Evolutionary conservation across 2,113 vertebrate species (phyloP).

Genomic region (Malurus cyaneus): DNA sequence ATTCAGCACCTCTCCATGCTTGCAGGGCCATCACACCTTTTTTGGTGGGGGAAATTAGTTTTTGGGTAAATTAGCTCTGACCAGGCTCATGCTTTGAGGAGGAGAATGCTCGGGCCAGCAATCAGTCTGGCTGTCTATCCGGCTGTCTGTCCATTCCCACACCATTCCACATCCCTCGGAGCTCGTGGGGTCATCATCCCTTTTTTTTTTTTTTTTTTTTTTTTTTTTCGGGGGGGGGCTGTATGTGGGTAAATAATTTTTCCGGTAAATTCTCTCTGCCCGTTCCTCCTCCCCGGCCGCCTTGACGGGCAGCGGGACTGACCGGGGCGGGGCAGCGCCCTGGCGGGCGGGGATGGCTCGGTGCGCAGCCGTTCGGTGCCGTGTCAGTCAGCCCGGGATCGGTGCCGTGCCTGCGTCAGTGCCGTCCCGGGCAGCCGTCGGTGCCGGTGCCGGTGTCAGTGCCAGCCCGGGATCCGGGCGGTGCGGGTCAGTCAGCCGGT

Average conservation of each 20-base stretch:
- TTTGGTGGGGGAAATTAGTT: fast-evolving
- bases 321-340: background rate
- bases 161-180: too few relatives aligned
- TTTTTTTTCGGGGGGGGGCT: too few relatives aligned
- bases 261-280: background rate
- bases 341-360: background rate
- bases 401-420: background rate
- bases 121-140: background rate
- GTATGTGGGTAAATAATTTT: background rate
- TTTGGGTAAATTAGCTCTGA: background rate
- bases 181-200: too few relatives aligned
- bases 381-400: background rate
- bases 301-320: background rate
- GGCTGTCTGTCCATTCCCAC: background rate
- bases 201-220: too few relatives aligned
- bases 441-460: background rate
- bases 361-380: background rate
- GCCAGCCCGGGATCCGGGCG: background rate
- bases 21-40: background rate
- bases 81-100: too few relatives aligned
- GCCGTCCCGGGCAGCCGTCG: background rate
- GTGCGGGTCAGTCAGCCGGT: too few relatives aligned
- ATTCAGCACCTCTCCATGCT: fast-evolving
- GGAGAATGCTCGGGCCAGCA: background rate
- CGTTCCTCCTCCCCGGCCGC: background rate